A percentile compares a stretch with the other conserved stretches of the same genome.
Evolutionary conservation across 2,113 vertebrate species (phyloP).

Genomic region (Pterophyllum scalare): DNA sequence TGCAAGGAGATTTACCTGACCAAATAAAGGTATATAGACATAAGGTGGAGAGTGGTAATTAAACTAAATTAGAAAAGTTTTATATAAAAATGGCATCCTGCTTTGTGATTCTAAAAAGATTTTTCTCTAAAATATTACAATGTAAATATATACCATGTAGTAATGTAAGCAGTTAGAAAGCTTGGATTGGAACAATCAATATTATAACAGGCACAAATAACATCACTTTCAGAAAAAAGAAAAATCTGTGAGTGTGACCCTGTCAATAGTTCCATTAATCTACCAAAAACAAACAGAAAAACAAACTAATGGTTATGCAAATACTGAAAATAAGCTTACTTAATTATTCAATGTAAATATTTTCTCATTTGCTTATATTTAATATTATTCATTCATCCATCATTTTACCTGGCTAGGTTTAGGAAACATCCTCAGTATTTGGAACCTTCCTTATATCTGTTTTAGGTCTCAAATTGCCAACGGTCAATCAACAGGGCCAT

Average conservation of each 20-base stretch:
- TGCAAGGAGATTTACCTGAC: conserved; percentile 8
- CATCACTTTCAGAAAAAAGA: not conserved
- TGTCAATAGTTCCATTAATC: conserved; percentile 5
- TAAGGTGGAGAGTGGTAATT: not conserved
- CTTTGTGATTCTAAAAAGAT: not conserved
- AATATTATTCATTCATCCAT: not conserved
- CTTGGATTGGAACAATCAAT: not conserved
- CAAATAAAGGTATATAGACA: not conserved
- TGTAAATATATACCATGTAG: not conserved
- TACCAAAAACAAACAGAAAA: not conserved
- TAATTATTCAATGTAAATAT: not conserved
- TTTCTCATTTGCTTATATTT: not conserved
- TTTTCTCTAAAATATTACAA: not conserved
- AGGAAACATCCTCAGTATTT: fast-evolving
- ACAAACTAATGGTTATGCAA: not conserved
- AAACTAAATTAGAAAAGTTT: not conserved
- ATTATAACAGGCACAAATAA: not conserved
- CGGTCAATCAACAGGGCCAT: not conserved
- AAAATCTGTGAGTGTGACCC: not conserved
- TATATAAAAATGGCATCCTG: not conserved
- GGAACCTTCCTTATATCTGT: not conserved
- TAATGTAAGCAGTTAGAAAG: not conserved
- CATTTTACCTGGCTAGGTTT: not conserved
- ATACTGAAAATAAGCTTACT: not conserved
- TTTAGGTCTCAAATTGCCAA: conserved; percentile 14